Evolutionary conservation across 2,888 invertebrate genomes (phyloP).

Genomic region (Tricholauxania praeusta): DNA sequence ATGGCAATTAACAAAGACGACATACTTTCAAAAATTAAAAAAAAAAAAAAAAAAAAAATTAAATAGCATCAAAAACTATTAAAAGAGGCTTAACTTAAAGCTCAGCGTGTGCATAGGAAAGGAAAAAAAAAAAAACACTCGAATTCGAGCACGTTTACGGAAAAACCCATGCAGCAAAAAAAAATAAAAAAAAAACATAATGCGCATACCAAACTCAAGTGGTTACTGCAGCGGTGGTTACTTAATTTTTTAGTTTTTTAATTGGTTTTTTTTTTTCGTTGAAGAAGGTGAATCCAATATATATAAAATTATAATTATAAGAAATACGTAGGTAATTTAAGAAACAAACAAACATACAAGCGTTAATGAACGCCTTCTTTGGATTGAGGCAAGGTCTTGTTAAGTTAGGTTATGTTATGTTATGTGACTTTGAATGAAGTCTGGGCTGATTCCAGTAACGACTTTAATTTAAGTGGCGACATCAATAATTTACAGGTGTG

Average conservation of each 20-base stretch:
- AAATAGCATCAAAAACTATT: neutral
- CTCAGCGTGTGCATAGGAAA: neutral
- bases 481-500: no score
- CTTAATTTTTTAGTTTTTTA: neutral
- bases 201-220: neutral
- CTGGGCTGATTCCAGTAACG: no score
- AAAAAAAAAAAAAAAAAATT: no score
- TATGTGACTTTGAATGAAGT: no score
- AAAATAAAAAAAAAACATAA: neutral
- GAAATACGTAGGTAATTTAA: no score
- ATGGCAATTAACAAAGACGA: neutral
- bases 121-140: neutral
- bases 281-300: neutral
- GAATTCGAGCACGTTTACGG: neutral
- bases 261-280: neutral
- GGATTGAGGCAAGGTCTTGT: no score
- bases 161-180: neutral
- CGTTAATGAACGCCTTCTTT: no score
- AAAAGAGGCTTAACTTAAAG: constrained; percentile 9
- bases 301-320: no score
- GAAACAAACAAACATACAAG: no score
- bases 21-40: neutral
- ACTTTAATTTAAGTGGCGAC: no score
- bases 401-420: no score
- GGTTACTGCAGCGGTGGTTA: neutral